Evolutionary conservation across 2,113 vertebrate species (phyloP).

Genomic region (Hippocampus guttulatus): DNA sequence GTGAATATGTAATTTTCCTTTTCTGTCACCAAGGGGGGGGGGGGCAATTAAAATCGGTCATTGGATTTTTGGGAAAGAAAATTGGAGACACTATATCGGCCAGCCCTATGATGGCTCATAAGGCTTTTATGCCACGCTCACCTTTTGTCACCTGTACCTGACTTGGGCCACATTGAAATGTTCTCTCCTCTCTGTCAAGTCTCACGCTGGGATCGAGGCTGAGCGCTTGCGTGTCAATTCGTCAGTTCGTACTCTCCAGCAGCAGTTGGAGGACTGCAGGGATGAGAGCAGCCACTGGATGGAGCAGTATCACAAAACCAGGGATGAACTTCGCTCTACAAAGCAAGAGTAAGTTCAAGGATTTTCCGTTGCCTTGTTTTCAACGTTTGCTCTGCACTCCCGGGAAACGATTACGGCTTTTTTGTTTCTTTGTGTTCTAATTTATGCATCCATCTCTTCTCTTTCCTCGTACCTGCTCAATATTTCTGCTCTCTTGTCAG

Average conservation of each 20-base stretch:
- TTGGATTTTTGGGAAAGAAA: too few relatives aligned
- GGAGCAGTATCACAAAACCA: conserved; percentile 85
- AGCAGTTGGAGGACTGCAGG: conserved; percentile 83
- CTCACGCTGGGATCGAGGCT: conserved; percentile 79
- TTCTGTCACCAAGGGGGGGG: too few relatives aligned
- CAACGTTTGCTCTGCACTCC: neutral
- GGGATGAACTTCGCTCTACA: conserved; percentile 80
- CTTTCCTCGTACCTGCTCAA: conserved; percentile 29
- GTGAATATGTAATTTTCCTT: too few relatives aligned
- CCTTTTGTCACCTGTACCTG: neutral
- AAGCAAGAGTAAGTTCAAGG: conserved; percentile 82
- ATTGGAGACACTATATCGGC: neutral
- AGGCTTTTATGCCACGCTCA: neutral
- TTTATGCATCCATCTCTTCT: conserved; percentile 36
- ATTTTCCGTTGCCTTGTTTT: neutral
- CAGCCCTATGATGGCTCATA: neutral
- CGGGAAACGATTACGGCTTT: conserved; percentile 6
- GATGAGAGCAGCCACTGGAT: conserved; percentile 91
- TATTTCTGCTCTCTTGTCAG: conserved; percentile 51
- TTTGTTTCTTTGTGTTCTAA: conserved; percentile 19
- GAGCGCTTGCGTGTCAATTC: conserved; percentile 82
- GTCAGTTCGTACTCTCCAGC: conserved; percentile 79
- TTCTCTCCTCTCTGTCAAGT: conserved; percentile 58
- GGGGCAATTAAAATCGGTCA: neutral
- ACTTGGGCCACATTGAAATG: neutral